Evolutionary conservation across 1,140 invertebrate genomes (phyloP), one percentile per base, ranked within the genome.

Genomic region (Druon quercuslanigerum): DNA sequence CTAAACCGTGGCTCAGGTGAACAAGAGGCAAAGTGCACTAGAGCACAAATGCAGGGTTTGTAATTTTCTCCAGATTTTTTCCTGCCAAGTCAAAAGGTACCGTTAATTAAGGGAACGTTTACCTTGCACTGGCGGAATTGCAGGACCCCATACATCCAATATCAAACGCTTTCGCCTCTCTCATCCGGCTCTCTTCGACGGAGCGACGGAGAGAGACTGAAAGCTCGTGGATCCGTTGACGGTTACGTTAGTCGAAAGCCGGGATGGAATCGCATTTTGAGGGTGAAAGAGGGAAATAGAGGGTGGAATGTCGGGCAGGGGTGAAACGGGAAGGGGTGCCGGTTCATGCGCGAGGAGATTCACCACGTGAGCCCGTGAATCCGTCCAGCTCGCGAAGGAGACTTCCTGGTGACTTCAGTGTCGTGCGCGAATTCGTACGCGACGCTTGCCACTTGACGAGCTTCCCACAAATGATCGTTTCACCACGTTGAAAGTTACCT

Each of bases 361-460:
- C 82, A 87, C 83, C 89, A 90, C 89, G 89, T 90, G 89, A 90
- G 88, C 87, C 87, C 88, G 87, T 87, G 88, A 89, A 88, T 86
- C 82, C 82, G 82, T 54, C 86, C 84, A 89, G 85, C 85, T 86
- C 82, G 83, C 84, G 81, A 84, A 84, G 83, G 77, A 86, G 87
- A 85, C 85, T 86, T 88, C 84, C 87, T 84, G 84, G 78, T 80
- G 73, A 75, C 84, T 90, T 60, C 86, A 90, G 89, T 90, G 84
- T 87, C 85, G 86, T 87, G 87, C 88, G 89, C 87, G 89, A 85
- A 82, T 85, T 79, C 86, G 84, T 85, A 85, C 85, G 88, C 86
- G 87, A 78, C 86, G 86, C 86, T 86, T 54, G 74, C 66, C 46
- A 72, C 71, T 60, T 50, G 25, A 50, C 60, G 51, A 73, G 51